Evolutionary conservation across 2,113 vertebrate species (phyloP).

Genomic region (Oenanthe oenanthe): DNA sequence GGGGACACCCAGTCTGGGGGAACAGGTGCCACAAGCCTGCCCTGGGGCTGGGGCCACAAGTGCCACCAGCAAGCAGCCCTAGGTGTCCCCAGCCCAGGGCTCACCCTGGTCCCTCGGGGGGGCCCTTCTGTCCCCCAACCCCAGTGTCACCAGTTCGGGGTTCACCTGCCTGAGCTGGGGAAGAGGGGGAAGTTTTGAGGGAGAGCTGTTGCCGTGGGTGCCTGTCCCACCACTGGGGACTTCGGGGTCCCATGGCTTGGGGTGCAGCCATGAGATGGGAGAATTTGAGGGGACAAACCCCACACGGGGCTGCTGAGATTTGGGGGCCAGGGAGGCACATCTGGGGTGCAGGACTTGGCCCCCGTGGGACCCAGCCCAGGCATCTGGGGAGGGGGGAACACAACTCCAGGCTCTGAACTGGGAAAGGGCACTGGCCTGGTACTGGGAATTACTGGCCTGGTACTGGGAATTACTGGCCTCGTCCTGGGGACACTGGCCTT

Average conservation of each 20-base stretch:
- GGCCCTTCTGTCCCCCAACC: neutral
- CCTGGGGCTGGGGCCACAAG: neutral
- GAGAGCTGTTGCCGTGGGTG: neutral
- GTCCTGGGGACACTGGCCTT: neutral
- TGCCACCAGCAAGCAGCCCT: neutral
- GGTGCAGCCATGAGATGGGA: fast-evolving
- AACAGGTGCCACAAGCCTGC: neutral
- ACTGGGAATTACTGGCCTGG: neutral
- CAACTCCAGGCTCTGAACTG: neutral
- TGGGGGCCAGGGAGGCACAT: neutral
- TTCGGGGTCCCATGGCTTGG: neutral
- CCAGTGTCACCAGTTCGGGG: neutral
- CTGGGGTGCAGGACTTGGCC: neutral
- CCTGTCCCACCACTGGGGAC: neutral
- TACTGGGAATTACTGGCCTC: neutral
- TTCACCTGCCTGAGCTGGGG: neutral
- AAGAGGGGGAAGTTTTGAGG: neutral
- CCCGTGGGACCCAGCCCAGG: neutral
- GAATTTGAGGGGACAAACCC: neutral
- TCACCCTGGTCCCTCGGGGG: neutral
- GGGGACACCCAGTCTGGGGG: neutral
- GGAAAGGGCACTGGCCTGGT: neutral
- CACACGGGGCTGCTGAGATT: neutral
- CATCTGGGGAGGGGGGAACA: neutral
- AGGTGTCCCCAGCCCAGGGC: neutral